Percentiles rank a stretch among this genome's conserved stretches.
phyloP scores from a whole-genome alignment of 2,888 invertebrate species.

The Gonocerus acuteangulatus region DNA sequence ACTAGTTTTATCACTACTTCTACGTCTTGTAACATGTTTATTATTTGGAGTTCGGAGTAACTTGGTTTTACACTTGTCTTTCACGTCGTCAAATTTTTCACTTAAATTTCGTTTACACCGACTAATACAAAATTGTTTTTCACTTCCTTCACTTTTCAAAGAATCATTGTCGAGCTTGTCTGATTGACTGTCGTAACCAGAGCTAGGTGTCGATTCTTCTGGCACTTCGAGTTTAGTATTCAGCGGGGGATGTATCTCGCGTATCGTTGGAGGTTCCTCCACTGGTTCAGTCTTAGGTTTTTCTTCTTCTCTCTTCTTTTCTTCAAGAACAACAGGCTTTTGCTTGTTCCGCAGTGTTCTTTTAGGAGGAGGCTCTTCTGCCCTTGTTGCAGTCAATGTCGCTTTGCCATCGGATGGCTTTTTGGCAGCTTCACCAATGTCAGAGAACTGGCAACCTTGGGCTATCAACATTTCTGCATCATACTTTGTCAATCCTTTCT shows the following conservation, averaged over 20 bases:
- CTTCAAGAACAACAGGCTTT: constrained; percentile 8
- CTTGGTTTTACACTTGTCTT: constrained; percentile 13
- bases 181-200: constrained; percentile 17
- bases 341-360: constrained; percentile 17
- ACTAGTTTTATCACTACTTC: constrained; percentile 31
- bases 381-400: constrained; percentile 2
- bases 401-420: background rate
- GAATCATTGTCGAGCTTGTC: constrained; percentile 14
- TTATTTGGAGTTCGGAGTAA: background rate
- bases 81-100: constrained; percentile 4
- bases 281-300: constrained; percentile 42
- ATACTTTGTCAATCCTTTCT: constrained; percentile 79
- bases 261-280: no score
- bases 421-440: constrained; percentile 45
- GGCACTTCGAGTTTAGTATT: background rate
- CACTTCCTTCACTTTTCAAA: constrained; percentile 16
- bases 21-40: constrained; percentile 9
- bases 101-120: constrained; percentile 14
- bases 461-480: constrained; percentile 81
- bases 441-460: constrained; percentile 65
- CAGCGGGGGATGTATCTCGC: no score
- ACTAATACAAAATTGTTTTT: constrained; percentile 15
- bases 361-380: constrained; percentile 8
- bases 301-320: constrained; percentile 29
- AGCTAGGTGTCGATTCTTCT: constrained; percentile 14